Conservation (phyloP, 2,888 invertebrate genomes). For the Leptinotarsa haldemani region DNA sequence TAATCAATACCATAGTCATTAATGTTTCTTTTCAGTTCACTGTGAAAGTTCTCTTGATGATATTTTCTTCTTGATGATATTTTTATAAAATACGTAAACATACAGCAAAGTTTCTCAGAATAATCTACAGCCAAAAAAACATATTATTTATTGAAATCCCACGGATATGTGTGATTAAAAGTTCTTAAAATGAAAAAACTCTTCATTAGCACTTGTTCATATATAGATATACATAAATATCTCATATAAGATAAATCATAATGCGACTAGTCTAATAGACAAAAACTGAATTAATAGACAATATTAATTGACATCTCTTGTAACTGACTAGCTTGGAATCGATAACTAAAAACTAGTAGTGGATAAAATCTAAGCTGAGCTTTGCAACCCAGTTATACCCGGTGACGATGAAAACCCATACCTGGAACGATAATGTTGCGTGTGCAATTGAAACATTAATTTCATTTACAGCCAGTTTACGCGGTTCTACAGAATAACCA, state of each 20-base stretch:
- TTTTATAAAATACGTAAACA: too few species aligned
- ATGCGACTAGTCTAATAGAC: neutral
- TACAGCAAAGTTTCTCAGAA: too few species aligned
- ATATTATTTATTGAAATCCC: neutral
- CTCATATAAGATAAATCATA: neutral
- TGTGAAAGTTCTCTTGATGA: too few species aligned
- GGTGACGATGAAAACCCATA: slow-evolving; percentile 26
- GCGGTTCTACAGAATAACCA: slow-evolving; percentile 5
- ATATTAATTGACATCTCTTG: neutral
- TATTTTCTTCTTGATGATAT: too few species aligned
- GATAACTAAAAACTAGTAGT: neutral
- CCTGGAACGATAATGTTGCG: slow-evolving; percentile 47
- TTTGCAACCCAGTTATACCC: slow-evolving; percentile 2
- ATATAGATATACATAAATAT: neutral
- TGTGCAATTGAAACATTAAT: slow-evolving; percentile 48
- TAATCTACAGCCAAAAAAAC: too few species aligned
- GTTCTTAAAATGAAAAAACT: neutral
- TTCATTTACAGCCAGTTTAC: slow-evolving; percentile 44
- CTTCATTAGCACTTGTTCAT: neutral
- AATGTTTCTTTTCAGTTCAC: too few species aligned
- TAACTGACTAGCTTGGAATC: neutral
- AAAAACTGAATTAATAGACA: neutral
- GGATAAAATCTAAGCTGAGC: neutral
- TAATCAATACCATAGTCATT: too few species aligned
- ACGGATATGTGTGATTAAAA: neutral